A percentile compares a stretch with the other conserved stretches of the same genome.
phyloP scores from a whole-genome alignment of 2,113 vertebrate genomes.

The Megatriorchis doriae region DNA sequence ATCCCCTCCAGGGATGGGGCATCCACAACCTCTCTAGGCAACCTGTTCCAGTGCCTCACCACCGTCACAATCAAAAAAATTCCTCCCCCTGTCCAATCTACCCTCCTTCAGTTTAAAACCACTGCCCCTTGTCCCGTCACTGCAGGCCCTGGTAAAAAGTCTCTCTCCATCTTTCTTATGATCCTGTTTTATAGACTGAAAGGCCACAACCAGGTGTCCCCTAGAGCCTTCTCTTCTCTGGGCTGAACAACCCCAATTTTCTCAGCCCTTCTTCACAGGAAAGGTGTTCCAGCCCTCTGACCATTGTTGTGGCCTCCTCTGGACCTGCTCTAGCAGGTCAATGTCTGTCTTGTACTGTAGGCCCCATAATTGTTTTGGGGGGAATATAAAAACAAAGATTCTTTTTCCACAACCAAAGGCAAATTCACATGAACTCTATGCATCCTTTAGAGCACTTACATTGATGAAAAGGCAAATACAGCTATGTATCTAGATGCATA shows the following conservation, averaged over 20 bases:
- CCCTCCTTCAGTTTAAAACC: background rate
- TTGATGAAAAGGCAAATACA: background rate
- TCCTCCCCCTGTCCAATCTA: fast-evolving
- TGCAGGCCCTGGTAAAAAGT: background rate
- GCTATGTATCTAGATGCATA: background rate
- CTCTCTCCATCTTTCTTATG: background rate
- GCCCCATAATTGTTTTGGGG: background rate
- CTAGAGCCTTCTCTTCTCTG: background rate
- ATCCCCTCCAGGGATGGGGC: background rate
- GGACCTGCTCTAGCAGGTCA: background rate
- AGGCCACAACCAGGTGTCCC: background rate
- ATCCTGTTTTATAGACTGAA: fast-evolving
- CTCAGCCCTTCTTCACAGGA: background rate
- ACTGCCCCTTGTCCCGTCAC: no score
- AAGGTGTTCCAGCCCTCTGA: background rate
- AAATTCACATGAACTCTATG: background rate
- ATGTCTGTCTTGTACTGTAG: no score
- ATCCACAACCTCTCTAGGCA: background rate
- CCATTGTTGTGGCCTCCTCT: background rate
- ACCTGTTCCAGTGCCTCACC: fast-evolving
- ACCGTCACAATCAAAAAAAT: no score
- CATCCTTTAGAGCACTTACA: background rate
- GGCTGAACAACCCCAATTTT: background rate
- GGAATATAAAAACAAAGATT: background rate
- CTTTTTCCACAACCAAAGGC: background rate